Evolutionary conservation across 2,113 vertebrate genomes (phyloP).

Genomic region (Festucalex cinctus): DNA sequence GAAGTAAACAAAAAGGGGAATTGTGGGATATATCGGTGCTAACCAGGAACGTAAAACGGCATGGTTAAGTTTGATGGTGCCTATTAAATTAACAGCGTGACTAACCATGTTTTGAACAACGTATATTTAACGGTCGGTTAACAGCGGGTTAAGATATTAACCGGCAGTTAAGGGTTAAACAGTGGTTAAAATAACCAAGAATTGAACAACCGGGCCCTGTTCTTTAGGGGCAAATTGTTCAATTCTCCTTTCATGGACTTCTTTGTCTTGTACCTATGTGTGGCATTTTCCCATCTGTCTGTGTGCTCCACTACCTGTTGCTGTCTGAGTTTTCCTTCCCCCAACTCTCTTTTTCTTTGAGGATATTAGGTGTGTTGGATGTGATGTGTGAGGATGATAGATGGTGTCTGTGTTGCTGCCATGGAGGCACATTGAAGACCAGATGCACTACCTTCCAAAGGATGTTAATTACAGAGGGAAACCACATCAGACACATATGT

Average conservation of each 20-base stretch:
- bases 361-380: slow-evolving; percentile 42
- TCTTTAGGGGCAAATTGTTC: neutral
- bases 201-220: too few species aligned
- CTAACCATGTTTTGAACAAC: too few species aligned
- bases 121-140: too few species aligned
- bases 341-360: slow-evolving; percentile 34
- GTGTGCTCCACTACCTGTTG: slow-evolving; percentile 8
- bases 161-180: too few species aligned
- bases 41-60: too few species aligned
- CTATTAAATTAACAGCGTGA: too few species aligned
- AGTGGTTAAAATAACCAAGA: too few species aligned
- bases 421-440: slow-evolving; percentile 59
- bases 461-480: slow-evolving; percentile 59
- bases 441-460: slow-evolving; percentile 64
- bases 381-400: slow-evolving; percentile 42
- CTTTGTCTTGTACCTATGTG: neutral
- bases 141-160: too few species aligned
- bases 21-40: too few species aligned
- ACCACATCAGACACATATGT: slow-evolving; percentile 60
- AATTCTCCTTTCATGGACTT: neutral
- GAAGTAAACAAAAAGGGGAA: too few species aligned
- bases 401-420: slow-evolving; percentile 43
- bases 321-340: slow-evolving; percentile 14
- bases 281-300: neutral
- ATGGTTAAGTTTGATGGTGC: too few species aligned